Base-by-base conservation (phyloP, 2,797 vertebrate species). In the Clarias platycephalus region DNA sequence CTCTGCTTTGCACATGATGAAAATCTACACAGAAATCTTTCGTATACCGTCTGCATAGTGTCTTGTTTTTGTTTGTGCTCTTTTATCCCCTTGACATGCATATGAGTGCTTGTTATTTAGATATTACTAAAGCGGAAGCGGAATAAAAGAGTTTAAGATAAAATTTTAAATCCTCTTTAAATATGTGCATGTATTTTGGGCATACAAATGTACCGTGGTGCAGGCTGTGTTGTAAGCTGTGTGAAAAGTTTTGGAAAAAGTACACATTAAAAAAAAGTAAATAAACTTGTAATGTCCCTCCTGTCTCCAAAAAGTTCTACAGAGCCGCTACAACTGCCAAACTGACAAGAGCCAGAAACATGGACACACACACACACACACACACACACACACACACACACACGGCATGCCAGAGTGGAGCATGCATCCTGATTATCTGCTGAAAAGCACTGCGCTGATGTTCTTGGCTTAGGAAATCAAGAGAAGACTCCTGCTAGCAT, bases 381-480 rank as follows among this genome's bases (percentile, higher is more conserved):
- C 74, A 58, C 74, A 58, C 74, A 76, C 74, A 58, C 74, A 77
- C 74, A 58, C 75, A 40, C 72, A 67, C 64, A 67, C 60, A 62
- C 60, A 24, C 22, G 18, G 2, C 75, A 77, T 24, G 9, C 40
- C 78, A 55, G 63, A 64, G 40, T 81, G 49, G 57, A 57, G 28
- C 80, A 68, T 81, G 28, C 79, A 55, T 68, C 12, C 20, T 81
- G 64, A 57, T 68, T 81, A 68, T 78, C 20, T 78, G 31, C 22
- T 78, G 75, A 78, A 78, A 78, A 78, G 62, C 75, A 78, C 75
- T 8, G 31, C 37, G 57, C 57, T 78, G 57, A 57, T 62, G 75
- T 60, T 77, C 75, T 15, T 60, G 75, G 75, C 57, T 78, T 49
- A 49, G 44, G 31, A 77, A 77, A 77, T 77, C 57, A 77, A 77